These are phyloP conservation scores for Sterrhoptilus dennistouni DNA, from an alignment of 2,113 vertebrate species.

Conservation along the genomic window DNA sequence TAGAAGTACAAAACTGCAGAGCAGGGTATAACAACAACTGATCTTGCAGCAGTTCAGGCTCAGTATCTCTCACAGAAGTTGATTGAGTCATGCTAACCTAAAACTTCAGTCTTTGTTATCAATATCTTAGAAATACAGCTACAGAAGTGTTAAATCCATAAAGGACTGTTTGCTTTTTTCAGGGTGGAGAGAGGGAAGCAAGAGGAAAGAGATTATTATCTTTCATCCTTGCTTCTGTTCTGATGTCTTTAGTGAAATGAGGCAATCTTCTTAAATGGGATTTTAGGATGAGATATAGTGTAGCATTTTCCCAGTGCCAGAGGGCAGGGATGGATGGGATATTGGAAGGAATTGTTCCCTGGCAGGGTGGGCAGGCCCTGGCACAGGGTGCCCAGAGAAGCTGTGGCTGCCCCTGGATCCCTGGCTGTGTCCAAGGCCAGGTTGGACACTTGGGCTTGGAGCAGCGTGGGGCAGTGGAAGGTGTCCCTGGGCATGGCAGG, in stretches of 20 bases:
- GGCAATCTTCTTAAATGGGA: not conserved
- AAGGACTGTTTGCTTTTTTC: not conserved
- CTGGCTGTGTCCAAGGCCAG: not conserved
- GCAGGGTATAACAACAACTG: too few relatives aligned
- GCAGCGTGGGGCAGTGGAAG: not conserved
- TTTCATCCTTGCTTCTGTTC: not conserved
- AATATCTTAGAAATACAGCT: not conserved
- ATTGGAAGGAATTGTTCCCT: not conserved
- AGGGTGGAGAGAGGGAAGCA: accelerated
- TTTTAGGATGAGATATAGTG: not conserved
- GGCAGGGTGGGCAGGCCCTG: not conserved
- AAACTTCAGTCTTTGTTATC: not conserved
- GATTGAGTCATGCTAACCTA: not conserved
- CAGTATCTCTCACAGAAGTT: not conserved
- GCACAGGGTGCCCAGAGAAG: not conserved
- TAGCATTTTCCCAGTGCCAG: not conserved
- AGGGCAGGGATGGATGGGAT: accelerated
- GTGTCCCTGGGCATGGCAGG: not conserved
- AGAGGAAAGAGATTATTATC: not conserved
- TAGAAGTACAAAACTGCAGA: not conserved
- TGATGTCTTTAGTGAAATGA: not conserved
- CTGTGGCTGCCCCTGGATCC: not conserved
- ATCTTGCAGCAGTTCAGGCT: not conserved
- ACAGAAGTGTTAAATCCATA: not conserved
- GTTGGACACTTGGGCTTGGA: accelerated